phyloP scores from a whole-genome alignment of 2,797 vertebrate genomes.

The Diplodus puntazzo region DNA sequence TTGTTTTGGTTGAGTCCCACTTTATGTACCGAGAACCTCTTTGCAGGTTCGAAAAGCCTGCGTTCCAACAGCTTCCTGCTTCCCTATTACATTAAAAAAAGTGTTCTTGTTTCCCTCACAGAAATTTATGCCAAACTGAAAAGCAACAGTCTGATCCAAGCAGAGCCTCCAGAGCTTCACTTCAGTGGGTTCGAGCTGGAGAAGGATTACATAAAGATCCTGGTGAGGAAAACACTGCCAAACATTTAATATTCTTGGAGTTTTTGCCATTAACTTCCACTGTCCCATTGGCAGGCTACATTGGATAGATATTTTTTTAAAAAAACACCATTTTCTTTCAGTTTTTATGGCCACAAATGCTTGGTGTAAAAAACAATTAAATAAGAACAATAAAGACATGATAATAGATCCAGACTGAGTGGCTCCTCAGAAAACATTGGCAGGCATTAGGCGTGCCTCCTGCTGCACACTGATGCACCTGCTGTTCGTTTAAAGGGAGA shows the following conservation, averaged over 20 bases:
- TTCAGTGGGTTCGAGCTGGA: slow-evolving; percentile 91
- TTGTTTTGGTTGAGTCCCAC: neutral
- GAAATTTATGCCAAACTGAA: slow-evolving; percentile 87
- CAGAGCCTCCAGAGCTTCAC: slow-evolving; percentile 91
- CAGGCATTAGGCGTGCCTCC: neutral
- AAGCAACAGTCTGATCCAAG: slow-evolving; percentile 86
- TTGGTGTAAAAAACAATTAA: neutral
- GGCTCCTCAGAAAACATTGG: neutral
- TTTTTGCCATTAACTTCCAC: slow-evolving; percentile 4
- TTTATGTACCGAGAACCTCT: neutral
- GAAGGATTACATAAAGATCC: slow-evolving; percentile 85
- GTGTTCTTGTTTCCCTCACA: slow-evolving; percentile 56
- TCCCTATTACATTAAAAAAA: neutral
- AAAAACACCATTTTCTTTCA: too few relatives aligned
- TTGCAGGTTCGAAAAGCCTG: neutral
- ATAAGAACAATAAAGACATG: neutral
- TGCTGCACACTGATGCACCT: neutral
- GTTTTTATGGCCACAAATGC: neutral
- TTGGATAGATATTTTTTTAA: neutral
- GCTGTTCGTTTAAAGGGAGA: too few relatives aligned
- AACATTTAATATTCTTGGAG: neutral
- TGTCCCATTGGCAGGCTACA: neutral
- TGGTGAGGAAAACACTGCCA: slow-evolving; percentile 85
- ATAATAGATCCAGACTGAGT: neutral
- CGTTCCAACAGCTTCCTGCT: neutral